Conservation (phyloP, 2,888 invertebrate genomes). For the Chalcosyrphus nemorum region DNA sequence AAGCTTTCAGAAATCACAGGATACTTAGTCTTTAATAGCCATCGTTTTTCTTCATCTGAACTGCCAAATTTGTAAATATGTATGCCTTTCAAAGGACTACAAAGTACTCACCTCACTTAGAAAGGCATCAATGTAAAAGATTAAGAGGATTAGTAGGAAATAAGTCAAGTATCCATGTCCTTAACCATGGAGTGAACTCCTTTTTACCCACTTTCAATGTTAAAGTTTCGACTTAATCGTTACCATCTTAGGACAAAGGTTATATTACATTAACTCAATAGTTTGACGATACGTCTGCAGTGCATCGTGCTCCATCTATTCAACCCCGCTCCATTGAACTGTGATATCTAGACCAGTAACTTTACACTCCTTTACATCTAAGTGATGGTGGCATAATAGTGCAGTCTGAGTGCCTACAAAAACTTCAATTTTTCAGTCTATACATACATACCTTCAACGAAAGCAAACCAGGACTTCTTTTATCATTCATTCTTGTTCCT, state of each 20-base stretch:
- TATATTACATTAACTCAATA: conserved; percentile 27
- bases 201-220: neutral
- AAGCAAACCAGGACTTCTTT: conserved; percentile 18
- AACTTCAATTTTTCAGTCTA: conserved; percentile 20
- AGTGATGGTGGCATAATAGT: conserved; percentile 36
- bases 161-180: too few species aligned
- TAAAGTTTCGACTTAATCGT: neutral
- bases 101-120: too few species aligned
- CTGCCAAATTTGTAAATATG: too few species aligned
- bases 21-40: too few species aligned
- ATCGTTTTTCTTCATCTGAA: too few species aligned
- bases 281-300: conserved; percentile 26
- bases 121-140: too few species aligned
- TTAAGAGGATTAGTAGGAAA: too few species aligned
- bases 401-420: conserved; percentile 4
- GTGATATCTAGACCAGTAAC: conserved; percentile 44
- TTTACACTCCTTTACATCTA: conserved; percentile 39
- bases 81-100: too few species aligned
- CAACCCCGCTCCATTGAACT: conserved; percentile 43
- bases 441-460: neutral
- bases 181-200: neutral
- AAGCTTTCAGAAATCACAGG: too few species aligned
- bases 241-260: neutral
- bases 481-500: conserved; percentile 28
- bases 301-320: conserved; percentile 23